phyloP scores from a whole-genome alignment of 2,113 vertebrate species.

The Cathartes aura region DNA sequence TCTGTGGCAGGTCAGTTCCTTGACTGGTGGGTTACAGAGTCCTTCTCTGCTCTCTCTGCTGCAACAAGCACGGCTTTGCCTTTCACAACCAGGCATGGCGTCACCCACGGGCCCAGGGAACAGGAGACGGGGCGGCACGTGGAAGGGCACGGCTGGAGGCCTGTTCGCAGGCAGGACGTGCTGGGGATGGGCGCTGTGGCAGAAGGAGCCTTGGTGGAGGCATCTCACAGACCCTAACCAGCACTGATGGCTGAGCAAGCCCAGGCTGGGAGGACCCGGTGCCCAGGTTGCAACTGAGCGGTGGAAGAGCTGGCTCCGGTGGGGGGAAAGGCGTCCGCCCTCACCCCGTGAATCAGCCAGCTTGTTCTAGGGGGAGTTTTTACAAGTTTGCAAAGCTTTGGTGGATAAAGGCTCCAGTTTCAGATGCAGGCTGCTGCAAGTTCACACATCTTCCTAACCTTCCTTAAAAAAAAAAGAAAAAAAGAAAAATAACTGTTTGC shows the following conservation, averaged over 20 bases:
- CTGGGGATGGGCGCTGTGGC: neutral
- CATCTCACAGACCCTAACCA: neutral
- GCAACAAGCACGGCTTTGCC: neutral
- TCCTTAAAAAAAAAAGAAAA: neutral
- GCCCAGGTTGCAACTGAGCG: neutral
- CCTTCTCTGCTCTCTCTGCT: neutral
- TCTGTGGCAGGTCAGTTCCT: neutral
- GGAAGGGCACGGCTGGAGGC: neutral
- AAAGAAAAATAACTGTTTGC: neutral
- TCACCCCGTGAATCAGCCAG: neutral
- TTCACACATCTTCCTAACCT: neutral
- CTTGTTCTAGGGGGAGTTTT: neutral
- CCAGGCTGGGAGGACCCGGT: accelerated
- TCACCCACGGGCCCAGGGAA: neutral
- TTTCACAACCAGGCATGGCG: accelerated
- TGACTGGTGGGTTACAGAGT: neutral
- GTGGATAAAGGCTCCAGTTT: constrained; percentile 11
- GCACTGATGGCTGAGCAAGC: neutral
- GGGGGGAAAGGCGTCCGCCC: accelerated
- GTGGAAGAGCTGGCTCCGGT: neutral
- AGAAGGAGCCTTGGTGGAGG: neutral
- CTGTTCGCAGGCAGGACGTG: neutral
- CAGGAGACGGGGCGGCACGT: accelerated
- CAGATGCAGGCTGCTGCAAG: neutral
- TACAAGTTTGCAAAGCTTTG: neutral